phyloP scores from a whole-genome alignment of 1,140 invertebrate genomes.

The Colletes gigas region DNA sequence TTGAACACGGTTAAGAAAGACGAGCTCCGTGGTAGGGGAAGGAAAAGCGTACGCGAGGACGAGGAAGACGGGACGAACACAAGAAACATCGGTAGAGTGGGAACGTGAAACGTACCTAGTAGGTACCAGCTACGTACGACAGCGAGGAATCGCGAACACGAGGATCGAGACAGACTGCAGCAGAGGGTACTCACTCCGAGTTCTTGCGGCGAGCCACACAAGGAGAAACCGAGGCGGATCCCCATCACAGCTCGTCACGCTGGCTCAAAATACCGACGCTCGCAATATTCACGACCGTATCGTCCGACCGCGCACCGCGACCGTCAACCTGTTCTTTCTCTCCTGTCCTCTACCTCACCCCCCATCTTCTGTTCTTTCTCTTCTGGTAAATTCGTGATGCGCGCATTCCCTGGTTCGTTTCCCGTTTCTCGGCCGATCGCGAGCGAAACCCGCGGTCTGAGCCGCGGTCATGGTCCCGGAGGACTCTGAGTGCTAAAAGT shows the following conservation, averaged over 20 bases:
- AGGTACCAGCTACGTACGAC: neutral
- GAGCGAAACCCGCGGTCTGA: neutral
- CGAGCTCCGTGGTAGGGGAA: too few relatives aligned
- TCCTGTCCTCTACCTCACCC: conserved; percentile 3
- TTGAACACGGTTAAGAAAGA: too few relatives aligned
- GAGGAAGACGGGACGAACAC: conserved; percentile 58
- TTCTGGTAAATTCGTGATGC: neutral
- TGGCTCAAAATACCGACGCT: conserved; percentile 73
- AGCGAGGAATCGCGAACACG: conserved; percentile 28
- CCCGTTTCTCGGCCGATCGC: neutral
- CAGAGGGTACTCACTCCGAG: conserved; percentile 66
- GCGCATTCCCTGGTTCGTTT: neutral
- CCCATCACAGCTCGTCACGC: conserved; percentile 78
- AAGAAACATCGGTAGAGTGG: conserved; percentile 44
- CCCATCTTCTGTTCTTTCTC: neutral
- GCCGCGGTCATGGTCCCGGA: conserved; percentile 12
- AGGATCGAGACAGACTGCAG: conserved; percentile 61
- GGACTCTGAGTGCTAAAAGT: neutral
- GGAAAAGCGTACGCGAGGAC: too few relatives aligned
- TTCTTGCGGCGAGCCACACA: conserved; percentile 77
- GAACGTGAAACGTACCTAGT: neutral
- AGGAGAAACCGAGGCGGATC: conserved; percentile 68
- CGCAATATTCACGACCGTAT: conserved; percentile 73
- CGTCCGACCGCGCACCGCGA: conserved; percentile 24
- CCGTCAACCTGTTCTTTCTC: neutral